Conservation (phyloP, 1,140 invertebrate species). For the Latrodectus geometricus region DNA sequence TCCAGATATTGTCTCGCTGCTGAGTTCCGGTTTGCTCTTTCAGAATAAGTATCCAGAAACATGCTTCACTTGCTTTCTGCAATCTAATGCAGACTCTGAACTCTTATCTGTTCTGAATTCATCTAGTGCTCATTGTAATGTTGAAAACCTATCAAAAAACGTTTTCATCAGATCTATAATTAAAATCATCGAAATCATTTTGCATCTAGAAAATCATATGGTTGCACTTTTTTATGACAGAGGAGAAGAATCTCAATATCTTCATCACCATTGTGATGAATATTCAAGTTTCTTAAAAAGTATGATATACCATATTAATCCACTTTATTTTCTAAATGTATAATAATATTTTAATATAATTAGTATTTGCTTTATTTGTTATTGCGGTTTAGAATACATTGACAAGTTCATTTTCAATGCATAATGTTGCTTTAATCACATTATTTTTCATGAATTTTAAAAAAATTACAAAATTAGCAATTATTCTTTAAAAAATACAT, state of each 20-base stretch:
- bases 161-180: constrained; percentile 24
- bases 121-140: constrained; percentile 13
- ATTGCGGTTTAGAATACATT: too few species aligned
- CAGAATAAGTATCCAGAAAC: neutral
- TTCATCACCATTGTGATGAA: constrained; percentile 27
- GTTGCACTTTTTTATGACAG: constrained; percentile 2
- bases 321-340: too few species aligned
- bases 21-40: neutral
- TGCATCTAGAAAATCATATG: constrained; percentile 35
- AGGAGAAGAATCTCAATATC: neutral
- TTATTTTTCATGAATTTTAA: too few species aligned
- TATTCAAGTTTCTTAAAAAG: constrained; percentile 1
- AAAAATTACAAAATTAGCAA: too few species aligned
- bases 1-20: constrained; percentile 20
- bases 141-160: constrained; percentile 18
- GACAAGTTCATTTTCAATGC: too few species aligned
- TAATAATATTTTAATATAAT: too few species aligned
- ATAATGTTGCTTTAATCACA: too few species aligned
- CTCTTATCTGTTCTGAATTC: constrained; percentile 19
- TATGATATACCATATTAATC: too few species aligned
- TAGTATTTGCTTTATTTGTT: too few species aligned
- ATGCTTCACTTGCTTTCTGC: constrained; percentile 47
- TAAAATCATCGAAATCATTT: constrained; percentile 35
- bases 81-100: constrained; percentile 14
- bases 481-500: too few species aligned